Conservation (phyloP, 2,888 invertebrate species). For the Tortricodes alternella region DNA sequence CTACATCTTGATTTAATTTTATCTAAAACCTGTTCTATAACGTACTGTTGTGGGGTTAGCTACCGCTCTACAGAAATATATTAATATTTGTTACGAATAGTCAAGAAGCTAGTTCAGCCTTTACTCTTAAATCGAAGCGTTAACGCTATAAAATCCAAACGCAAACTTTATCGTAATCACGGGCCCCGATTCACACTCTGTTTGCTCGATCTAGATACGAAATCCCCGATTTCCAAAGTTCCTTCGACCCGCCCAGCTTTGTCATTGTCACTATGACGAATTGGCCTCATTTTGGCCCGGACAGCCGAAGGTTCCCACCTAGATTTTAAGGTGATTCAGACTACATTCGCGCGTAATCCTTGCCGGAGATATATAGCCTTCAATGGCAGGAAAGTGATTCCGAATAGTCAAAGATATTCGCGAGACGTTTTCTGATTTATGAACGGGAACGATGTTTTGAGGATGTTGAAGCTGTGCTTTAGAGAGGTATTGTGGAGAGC, state of each 20-base stretch:
- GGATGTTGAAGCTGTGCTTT: slow-evolving; percentile 12
- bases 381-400: slow-evolving; percentile 30
- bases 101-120: background rate
- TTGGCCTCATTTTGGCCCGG: slow-evolving; percentile 49
- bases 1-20: no score
- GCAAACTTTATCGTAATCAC: slow-evolving; percentile 20
- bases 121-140: background rate
- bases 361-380: slow-evolving; percentile 28
- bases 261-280: slow-evolving; percentile 69
- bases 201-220: slow-evolving; percentile 17
- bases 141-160: slow-evolving; percentile 9
- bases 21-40: no score
- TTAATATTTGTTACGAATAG: background rate
- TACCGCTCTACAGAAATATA: no score
- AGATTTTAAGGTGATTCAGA: slow-evolving; percentile 42
- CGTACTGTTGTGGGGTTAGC: no score
- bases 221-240: slow-evolving; percentile 13
- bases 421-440: slow-evolving; percentile 20
- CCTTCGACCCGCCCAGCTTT: slow-evolving; percentile 37
- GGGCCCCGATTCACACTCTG: slow-evolving; percentile 4
- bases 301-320: slow-evolving; percentile 32
- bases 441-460: slow-evolving; percentile 20
- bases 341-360: slow-evolving; percentile 29
- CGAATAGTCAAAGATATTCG: slow-evolving; percentile 29
- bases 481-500: slow-evolving; percentile 2